Evolutionary conservation across 1,140 invertebrate species (phyloP).

Genomic region (Aphis craccivora): DNA sequence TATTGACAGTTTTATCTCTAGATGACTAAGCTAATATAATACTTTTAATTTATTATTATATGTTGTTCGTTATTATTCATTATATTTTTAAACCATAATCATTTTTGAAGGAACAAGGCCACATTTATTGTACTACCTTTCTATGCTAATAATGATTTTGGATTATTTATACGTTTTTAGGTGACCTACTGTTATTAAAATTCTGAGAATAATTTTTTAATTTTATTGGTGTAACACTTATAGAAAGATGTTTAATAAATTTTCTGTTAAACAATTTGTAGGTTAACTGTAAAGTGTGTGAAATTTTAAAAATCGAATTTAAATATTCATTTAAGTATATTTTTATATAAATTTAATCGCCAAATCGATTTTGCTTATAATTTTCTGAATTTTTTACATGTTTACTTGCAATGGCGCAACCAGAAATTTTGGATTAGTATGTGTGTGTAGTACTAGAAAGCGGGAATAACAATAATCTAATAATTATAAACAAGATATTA

Average conservation of each 20-base stretch:
- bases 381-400: not conserved
- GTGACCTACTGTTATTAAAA: not conserved
- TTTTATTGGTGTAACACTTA: not conserved
- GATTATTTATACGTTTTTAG: not conserved
- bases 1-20: not conserved
- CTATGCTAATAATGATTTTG: not conserved
- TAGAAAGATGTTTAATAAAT: no score
- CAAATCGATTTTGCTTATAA: no score
- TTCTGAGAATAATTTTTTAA: not conserved
- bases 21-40: not conserved
- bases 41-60: not conserved
- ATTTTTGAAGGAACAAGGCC: not conserved
- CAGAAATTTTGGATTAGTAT: no score
- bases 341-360: no score
- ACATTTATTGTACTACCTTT: not conserved
- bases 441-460: no score
- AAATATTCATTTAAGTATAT: not conserved
- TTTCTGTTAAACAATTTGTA: not conserved
- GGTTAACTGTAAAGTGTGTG: not conserved
- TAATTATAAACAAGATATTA: no score
- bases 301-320: not conserved
- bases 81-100: not conserved
- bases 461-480: no score
- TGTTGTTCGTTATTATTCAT: not conserved
- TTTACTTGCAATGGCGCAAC: not conserved